These are phyloP conservation scores for Cydia amplana DNA, from an alignment of 1,140 invertebrate species.

Conservation along the genomic window DNA sequence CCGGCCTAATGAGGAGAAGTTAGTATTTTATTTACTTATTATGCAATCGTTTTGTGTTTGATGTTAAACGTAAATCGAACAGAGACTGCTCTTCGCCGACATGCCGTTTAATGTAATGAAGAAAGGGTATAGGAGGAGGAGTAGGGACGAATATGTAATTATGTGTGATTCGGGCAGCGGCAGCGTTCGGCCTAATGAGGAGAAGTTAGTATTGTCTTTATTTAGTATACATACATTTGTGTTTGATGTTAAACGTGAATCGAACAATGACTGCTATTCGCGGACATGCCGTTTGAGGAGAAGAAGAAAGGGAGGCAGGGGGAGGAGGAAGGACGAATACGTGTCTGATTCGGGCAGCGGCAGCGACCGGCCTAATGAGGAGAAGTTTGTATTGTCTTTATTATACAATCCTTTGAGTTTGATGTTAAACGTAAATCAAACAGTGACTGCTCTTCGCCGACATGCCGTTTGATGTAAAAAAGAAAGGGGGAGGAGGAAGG, in stretches of 20 bases:
- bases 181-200: slow-evolving; percentile 73
- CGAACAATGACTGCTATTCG: too few relatives aligned
- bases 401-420: too few relatives aligned
- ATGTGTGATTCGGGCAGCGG: slow-evolving; percentile 86
- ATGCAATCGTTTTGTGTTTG: too few relatives aligned
- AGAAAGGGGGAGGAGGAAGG: slow-evolving; percentile 76
- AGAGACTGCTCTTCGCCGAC: slow-evolving; percentile 86
- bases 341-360: slow-evolving; percentile 85
- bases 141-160: slow-evolving; percentile 84
- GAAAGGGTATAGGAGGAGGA: too few relatives aligned
- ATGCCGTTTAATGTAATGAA: too few relatives aligned
- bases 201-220: slow-evolving; percentile 57
- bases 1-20: slow-evolving; percentile 65
- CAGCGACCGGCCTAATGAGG: slow-evolving; percentile 73
- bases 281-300: too few relatives aligned
- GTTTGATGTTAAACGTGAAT: too few relatives aligned
- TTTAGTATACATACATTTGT: too few relatives aligned
- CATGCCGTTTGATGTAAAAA: slow-evolving; percentile 85
- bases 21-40: slow-evolving; percentile 26
- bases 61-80: slow-evolving; percentile 66
- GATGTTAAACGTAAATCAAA: slow-evolving; percentile 85
- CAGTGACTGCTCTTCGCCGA: slow-evolving; percentile 91
- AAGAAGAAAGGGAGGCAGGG: slow-evolving; percentile 76
- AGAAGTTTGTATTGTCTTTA: slow-evolving; percentile 45
- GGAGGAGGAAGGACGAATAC: slow-evolving; percentile 83